Evolutionary conservation across 2,888 invertebrate species (phyloP), one percentile per base, ranked within the genome.

Genomic region (Agonopterix heracliana): DNA sequence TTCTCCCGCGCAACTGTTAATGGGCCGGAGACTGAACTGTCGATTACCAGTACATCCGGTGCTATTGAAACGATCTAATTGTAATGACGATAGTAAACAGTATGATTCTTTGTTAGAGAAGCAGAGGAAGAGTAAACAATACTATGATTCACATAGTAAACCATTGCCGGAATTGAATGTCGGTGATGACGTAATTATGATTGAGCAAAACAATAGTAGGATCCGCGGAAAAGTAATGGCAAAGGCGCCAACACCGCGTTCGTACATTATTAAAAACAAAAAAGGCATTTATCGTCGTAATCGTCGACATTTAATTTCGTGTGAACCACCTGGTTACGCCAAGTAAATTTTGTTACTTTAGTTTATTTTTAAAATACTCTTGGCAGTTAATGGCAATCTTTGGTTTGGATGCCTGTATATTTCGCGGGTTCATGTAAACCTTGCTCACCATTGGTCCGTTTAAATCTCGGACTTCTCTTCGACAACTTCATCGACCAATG

Each of bases 1-100:
- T n/a, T n/a, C n/a, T 45, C 54, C 58, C 36, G 51, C 55, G 13
- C 53, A 56, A 35, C 38, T 54, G 2, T 9, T 58, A 12, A 54
- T 54, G 51, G 43, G 54, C 13, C 50, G 54, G n/a, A 45, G 49
- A 11, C 41, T 55, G n/a, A 40, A 44, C 10, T 53, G 45, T 44
- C 14, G 44, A n/a, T 44, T 52, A 38, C 53, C 53, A 1, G 52
- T 51, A 5, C 26, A 35, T 7, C 44, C 47, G 10, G 14, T 35
- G 13, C 36, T 26, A 1, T 12, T 50, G 9, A n/a, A n/a, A n/a
- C n/a, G n/a, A n/a, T n/a, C n/a, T n/a, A n/a, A n/a, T n/a, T n/a
- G n/a, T n/a, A n/a, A n/a, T n/a, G n/a, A n/a, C n/a, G 47, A 50
- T 14, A n/a, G 38, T 26, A 13, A 44, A 9, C 42, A 50, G 41